Evolutionary conservation across 2,113 vertebrate genomes (phyloP).

Genomic region (Epinephelus lanceolatus): DNA sequence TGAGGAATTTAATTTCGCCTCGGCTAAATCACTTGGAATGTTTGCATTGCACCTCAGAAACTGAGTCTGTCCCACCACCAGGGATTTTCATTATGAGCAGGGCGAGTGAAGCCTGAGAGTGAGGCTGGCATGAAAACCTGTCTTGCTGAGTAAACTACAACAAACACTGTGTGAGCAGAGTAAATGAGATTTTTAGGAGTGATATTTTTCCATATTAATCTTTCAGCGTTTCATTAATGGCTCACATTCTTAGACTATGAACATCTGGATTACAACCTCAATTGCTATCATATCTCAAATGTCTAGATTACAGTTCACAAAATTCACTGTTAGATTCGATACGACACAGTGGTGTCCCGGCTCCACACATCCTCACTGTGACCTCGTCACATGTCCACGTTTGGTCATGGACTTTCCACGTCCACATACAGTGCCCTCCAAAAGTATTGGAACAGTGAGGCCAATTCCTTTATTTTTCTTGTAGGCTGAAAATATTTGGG

Average conservation of each 20-base stretch:
- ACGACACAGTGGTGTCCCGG: too few species aligned
- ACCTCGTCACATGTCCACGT: too few species aligned
- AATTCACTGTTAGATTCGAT: too few species aligned
- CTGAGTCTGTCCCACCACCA: not conserved
- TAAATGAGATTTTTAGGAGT: slow-evolving; percentile 23
- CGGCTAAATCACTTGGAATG: slow-evolving; percentile 71
- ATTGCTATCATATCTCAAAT: not conserved
- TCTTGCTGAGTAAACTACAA: slow-evolving; percentile 26
- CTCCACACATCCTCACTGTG: too few species aligned
- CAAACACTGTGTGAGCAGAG: slow-evolving; percentile 30
- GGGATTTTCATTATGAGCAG: slow-evolving; percentile 54
- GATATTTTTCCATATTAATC: slow-evolving; percentile 31
- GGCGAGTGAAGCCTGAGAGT: slow-evolving; percentile 30
- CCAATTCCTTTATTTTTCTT: too few species aligned
- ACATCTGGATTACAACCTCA: not conserved
- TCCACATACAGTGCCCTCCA: too few species aligned
- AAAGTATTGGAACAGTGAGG: too few species aligned
- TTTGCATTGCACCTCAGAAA: slow-evolving; percentile 68
- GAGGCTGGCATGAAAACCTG: slow-evolving; percentile 27
- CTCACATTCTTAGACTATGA: slow-evolving; percentile 16
- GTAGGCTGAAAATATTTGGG: too few species aligned
- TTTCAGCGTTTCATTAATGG: slow-evolving; percentile 4
- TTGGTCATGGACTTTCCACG: too few species aligned
- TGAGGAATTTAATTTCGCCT: slow-evolving; percentile 77
- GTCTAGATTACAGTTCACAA: not conserved